Base-by-base conservation (phyloP, 2,113 vertebrate genomes). In the Odocoileus hemionus region DNA sequence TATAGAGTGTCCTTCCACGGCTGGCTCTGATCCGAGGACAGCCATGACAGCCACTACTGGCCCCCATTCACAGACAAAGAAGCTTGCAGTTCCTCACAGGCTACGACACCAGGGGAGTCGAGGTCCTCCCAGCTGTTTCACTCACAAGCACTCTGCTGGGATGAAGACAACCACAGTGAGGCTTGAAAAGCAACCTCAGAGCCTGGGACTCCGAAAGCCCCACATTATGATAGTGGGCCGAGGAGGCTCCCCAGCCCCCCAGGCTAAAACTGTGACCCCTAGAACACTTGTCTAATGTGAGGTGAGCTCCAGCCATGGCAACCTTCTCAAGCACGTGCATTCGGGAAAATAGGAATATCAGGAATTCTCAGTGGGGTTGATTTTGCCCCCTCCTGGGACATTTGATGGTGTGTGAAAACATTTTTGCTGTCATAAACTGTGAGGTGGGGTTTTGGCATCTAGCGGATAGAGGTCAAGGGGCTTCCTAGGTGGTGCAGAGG, bases 11-110 rank as follows among this genome's bases (percentile, higher is more conserved):
- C 45, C 80, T 93, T 30, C 2, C 6, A 50, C 30, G 26, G 43
- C 67, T 7, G 2, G 36, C 23, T 15, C 11, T 0, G 3, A 33
- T 30, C 5, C 64, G 33, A 5, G 2, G 0, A 7, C 7, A 4
- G 9, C 7, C 26, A 50, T 70, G 39, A 30, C 25, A 54, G 70
- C 39, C 8, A 9, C 16, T 86, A 12, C 12, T 39, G 36, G 58
- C 58, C 17, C 54, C 21, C 3, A 9, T 54, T 80, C 78, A 45
- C 12, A 39, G 60, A 86, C n/a, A 70, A 60, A 50, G 64, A 67
- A 57, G 50, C 30, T n/a, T 21, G 0, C 17, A 3, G 43, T 25
- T 90, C 50, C 80, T 89, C 57, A 57, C 10, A 54, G 23, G 10
- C n/a, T 36, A 3, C 10, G 21, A 26, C 16, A 67, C 14, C 47